Evolutionary conservation across 2,797 vertebrate genomes (phyloP), one percentile per base, ranked within the genome.

Genomic region (Orientallactaga sibirica): DNA sequence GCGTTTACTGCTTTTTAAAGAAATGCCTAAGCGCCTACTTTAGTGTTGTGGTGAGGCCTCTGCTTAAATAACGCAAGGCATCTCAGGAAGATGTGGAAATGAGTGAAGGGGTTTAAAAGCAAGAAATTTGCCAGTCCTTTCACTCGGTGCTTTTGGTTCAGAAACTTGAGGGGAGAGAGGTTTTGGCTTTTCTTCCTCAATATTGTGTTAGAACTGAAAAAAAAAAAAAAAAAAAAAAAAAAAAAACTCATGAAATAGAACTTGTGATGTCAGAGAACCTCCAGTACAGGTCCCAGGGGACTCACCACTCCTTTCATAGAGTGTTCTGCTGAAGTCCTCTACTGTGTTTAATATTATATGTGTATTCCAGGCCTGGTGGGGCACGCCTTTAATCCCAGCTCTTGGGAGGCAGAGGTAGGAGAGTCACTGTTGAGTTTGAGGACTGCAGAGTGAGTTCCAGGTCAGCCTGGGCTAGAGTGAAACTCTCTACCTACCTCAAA

Each of bases 11-110:
- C 61, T 85, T 91, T 74, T 58, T 58, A 8, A 76, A 95, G 78
- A 73, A 55, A 78, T 27, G 3, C 41, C n/a, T 33, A n/a, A 22
- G 24, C n/a, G 86, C 41, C 41, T 58, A 12, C n/a, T 78, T 33
- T 48, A 68, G 37, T 55, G n/a, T 67, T 61, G 41, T 70, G 20
- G 29, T 27, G 24, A 27, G 70, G 16, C 27, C 48, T 10, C 25
- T 58, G 41, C 48, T 27, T 75, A 29, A 79, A 86, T 52, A 86
- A 29, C 7, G 55, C 73, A 62, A 75, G 71, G 64, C 10, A 25
- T 73, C 52, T 82, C 78, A 68, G 52, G 89, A 86, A 77, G 29
- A 61, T n/a, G 22, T 82, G 73, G 71, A 89, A 41, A 43, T 77
- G 52, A 90, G 52, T 33, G 66, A 79, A 61, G 16, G 33, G 18